Conservation (phyloP, 2,113 vertebrate species). For the Petrocephalus microphthalmus region DNA sequence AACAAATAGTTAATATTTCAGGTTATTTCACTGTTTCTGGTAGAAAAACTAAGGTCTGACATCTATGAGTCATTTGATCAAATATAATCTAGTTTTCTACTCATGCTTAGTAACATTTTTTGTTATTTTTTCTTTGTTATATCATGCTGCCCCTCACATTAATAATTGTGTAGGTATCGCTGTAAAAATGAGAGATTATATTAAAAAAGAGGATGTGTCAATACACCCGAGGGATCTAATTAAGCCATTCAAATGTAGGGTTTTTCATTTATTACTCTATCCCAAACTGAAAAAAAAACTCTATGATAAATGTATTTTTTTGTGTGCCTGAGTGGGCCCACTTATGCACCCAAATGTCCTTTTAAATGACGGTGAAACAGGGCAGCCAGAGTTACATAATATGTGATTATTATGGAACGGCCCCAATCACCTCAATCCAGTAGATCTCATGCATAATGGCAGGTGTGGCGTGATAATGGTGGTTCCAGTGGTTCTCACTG, state of each 20-base stretch:
- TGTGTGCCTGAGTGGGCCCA: not conserved
- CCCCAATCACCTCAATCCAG: not conserved
- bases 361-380: constrained; percentile 1
- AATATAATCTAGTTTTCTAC: not conserved
- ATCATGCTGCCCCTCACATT: not conserved
- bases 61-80: not conserved
- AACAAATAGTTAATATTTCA: not conserved
- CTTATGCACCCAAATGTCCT: not conserved
- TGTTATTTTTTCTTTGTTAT: not conserved
- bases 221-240: not conserved
- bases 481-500: not conserved
- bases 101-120: not conserved
- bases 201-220: not conserved
- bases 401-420: not conserved
- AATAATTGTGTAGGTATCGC: not conserved
- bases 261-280: constrained; percentile 6
- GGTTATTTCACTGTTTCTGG: not conserved
- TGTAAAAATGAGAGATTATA: not conserved
- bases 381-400: not conserved
- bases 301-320: not conserved
- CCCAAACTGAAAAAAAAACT: not conserved
- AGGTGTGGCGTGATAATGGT: not conserved
- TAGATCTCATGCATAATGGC: not conserved
- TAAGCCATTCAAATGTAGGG: not conserved
- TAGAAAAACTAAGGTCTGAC: not conserved